These are phyloP conservation scores for Drosophila melanosoma DNA, from an alignment of 2,888 invertebrate species.

Conservation along the genomic window DNA sequence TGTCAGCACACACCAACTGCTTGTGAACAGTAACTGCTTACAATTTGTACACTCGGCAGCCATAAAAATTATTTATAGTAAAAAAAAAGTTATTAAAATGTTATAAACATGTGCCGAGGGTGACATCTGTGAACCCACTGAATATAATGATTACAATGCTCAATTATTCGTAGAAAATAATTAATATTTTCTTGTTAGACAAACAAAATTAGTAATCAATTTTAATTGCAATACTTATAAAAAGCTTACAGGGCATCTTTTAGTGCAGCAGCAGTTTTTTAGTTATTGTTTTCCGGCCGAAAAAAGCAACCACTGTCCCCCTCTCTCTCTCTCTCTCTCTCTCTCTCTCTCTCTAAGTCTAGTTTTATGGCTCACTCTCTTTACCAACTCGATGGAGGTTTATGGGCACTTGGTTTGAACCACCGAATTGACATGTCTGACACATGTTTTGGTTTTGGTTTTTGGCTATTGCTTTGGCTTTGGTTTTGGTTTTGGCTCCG, in stretches of 20 bases:
- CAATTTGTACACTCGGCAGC: conserved; percentile 8
- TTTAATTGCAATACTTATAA: background rate
- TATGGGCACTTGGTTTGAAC: conserved; percentile 38
- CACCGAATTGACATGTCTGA: conserved; percentile 72
- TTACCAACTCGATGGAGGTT: background rate
- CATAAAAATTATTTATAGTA: background rate
- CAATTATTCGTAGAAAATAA: background rate
- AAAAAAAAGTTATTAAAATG: background rate
- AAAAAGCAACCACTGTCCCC: conserved; percentile 8
- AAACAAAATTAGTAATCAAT: background rate
- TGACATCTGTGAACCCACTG: background rate
- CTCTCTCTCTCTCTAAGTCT: conserved; percentile 1
- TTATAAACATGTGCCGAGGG: background rate
- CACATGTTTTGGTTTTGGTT: conserved; percentile 72
- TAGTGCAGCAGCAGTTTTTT: background rate
- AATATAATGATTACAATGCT: background rate
- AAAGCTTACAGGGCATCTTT: conserved; percentile 6
- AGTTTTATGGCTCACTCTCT: background rate
- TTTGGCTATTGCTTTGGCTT: conserved; percentile 37
- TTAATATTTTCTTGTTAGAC: background rate
- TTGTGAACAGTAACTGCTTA: background rate
- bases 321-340: conserved; percentile 1
- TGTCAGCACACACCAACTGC: conserved; percentile 21
- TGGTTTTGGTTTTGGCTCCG: conserved; percentile 52
- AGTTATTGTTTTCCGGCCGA: conserved; percentile 26